Conservation (phyloP, 2,113 vertebrate genomes). For the Vombatus ursinus region DNA sequence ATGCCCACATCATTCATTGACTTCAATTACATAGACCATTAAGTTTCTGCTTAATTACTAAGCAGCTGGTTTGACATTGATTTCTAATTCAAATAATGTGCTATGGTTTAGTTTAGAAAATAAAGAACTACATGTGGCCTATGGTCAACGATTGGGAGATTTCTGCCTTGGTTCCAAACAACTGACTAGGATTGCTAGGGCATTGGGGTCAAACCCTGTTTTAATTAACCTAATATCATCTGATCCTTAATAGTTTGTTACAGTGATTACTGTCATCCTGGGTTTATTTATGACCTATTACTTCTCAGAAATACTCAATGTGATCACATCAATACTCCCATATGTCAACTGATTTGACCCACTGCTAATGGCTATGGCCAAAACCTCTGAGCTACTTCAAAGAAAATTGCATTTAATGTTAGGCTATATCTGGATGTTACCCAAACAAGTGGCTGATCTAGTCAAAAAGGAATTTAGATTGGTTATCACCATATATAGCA, state of each 20-base stretch:
- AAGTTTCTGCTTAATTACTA: background rate
- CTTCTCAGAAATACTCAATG: background rate
- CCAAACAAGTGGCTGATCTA: background rate
- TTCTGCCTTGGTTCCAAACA: constrained; percentile 71
- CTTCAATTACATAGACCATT: background rate
- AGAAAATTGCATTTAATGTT: background rate
- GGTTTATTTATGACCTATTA: constrained; percentile 6
- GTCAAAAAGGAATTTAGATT: background rate
- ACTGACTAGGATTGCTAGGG: background rate
- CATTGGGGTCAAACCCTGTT: constrained; percentile 52
- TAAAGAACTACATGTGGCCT: background rate
- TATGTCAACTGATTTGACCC: background rate
- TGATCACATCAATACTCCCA: background rate
- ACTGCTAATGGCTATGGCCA: background rate
- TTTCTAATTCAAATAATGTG: background rate
- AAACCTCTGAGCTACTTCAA: background rate
- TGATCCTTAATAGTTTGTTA: constrained; percentile 54
- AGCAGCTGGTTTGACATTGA: background rate
- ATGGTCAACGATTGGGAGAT: constrained; percentile 7
- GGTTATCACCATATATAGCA: background rate
- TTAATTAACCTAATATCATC: constrained; percentile 62
- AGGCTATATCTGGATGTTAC: background rate
- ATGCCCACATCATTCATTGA: background rate
- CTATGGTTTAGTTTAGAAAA: background rate
- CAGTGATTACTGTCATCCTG: constrained; percentile 24